Conservation (phyloP, 2,888 invertebrate genomes). For the Nephrotoma appendiculata region DNA sequence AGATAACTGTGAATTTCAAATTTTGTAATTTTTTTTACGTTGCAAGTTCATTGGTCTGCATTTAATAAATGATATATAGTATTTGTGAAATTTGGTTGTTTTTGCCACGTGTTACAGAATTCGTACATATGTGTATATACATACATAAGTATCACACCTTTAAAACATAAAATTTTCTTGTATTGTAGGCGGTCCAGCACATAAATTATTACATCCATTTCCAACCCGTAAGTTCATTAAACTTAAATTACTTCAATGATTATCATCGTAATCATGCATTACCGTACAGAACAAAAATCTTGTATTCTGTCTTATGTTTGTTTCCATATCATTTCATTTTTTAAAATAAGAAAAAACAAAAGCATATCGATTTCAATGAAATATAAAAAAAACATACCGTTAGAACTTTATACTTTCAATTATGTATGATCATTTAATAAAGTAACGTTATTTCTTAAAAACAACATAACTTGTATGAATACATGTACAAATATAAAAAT, state of each 20-base stretch:
- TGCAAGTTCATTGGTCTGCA: background rate
- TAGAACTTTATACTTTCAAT: background rate
- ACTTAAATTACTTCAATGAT: background rate
- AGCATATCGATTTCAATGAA: background rate
- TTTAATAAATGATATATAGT: background rate
- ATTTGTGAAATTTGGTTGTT: background rate
- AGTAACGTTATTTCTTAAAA: background rate
- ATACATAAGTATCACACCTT: background rate
- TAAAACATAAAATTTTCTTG: background rate
- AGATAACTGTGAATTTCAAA: background rate
- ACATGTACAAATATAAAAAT: too few species aligned
- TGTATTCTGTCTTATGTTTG: background rate
- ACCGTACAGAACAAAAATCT: background rate
- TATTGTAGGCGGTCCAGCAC: background rate
- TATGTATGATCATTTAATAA: background rate
- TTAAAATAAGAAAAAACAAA: background rate
- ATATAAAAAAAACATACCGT: background rate
- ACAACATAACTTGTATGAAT: background rate
- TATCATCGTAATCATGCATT: background rate
- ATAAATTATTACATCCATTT: background rate
- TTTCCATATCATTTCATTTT: background rate
- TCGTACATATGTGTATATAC: background rate
- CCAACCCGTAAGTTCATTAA: background rate
- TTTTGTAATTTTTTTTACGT: background rate
- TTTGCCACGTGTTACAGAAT: background rate